A percentile compares a stretch with the other conserved stretches of the same genome.
These are phyloP conservation scores for Drosophila yooni DNA, from an alignment of 2,888 invertebrate species.

Conservation along the genomic window DNA sequence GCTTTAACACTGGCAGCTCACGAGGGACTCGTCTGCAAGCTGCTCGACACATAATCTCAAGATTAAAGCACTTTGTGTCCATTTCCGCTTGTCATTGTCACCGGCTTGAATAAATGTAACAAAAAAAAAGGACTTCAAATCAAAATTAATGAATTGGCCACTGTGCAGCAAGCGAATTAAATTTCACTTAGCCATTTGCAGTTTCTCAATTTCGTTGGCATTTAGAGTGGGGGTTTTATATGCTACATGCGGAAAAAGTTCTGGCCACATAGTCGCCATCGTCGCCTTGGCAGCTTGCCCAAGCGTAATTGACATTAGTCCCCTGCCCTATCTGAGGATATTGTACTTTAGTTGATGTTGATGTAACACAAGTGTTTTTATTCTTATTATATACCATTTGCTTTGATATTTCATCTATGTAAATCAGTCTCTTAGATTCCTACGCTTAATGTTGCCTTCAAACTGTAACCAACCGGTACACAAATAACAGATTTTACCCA, in stretches of 20 bases:
- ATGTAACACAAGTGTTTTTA: background rate
- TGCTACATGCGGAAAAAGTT: constrained; percentile 31
- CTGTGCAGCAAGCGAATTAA: constrained; percentile 33
- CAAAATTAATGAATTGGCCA: constrained; percentile 42
- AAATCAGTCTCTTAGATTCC: background rate
- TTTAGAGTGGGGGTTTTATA: constrained; percentile 7
- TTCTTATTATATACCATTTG: background rate
- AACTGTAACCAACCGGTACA: background rate
- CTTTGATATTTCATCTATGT: background rate
- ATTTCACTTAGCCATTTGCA: constrained; percentile 22
- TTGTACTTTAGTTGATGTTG: no score
- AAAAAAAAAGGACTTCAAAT: constrained; percentile 29
- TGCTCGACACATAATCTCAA: constrained; percentile 44
- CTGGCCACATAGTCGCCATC: constrained; percentile 48
- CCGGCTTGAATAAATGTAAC: constrained; percentile 40
- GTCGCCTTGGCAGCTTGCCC: constrained; percentile 61
- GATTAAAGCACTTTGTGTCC: constrained; percentile 50
- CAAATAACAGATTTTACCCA: background rate
- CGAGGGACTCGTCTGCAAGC: constrained; percentile 80
- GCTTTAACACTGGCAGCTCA: constrained; percentile 68
- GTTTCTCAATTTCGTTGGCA: constrained; percentile 33
- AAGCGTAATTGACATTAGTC: constrained; percentile 16
- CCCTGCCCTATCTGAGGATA: constrained; percentile 6
- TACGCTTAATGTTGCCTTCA: background rate
- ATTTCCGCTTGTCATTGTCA: constrained; percentile 47